Evolutionary conservation across 2,888 invertebrate species (phyloP), one percentile per base, ranked within the genome.

Genomic region (Melangyna quadrimaculata): DNA sequence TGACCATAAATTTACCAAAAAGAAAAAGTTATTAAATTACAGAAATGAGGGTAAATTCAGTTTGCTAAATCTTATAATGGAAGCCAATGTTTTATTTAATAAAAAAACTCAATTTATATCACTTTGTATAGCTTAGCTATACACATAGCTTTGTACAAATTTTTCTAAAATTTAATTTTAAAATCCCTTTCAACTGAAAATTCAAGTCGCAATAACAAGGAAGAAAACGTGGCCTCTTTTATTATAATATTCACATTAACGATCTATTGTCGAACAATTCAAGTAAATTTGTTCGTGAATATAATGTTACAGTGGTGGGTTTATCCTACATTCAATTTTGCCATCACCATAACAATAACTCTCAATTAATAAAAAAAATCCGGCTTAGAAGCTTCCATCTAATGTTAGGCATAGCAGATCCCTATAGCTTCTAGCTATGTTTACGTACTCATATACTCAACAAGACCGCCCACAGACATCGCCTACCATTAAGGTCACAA

Each of bases 311-410:
- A 65, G 12, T 48, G 65, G 48, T 65, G 45, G 74, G 61, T n/a
- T 63, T 69, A 63, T 69, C 40, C 67, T 29, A 57, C 43, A 65
- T n/a, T 40, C 67, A 72, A 63, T 57, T 29, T 29, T 57, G 48
- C 35, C 70, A 29, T 48, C 63, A 53, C 43, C 63, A 78, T 70
- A 78, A 59, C 74, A 83, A 70, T 79, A 74, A 78, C 74, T 83
- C 74, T 74, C 78, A 78, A 78, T 78, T 78, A 83, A 75, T 71
- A 78, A 78, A 83, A 37, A 37, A 63, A 78, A 73, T 73, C 78
- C 51, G 19, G 74, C 74, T 78, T 59, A 74, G 82, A 63, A 73
- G 35, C 32, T 45, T 48, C 9, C 63, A 57, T 40, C 14, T 69
- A n/a, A 22, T 57, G 19, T 19, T 63, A 73, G 63, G 51, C 67